Percentiles rank a stretch among this genome's conserved stretches.
Conservation (phyloP, 2,888 invertebrate genomes). For the Thecophora atra region DNA sequence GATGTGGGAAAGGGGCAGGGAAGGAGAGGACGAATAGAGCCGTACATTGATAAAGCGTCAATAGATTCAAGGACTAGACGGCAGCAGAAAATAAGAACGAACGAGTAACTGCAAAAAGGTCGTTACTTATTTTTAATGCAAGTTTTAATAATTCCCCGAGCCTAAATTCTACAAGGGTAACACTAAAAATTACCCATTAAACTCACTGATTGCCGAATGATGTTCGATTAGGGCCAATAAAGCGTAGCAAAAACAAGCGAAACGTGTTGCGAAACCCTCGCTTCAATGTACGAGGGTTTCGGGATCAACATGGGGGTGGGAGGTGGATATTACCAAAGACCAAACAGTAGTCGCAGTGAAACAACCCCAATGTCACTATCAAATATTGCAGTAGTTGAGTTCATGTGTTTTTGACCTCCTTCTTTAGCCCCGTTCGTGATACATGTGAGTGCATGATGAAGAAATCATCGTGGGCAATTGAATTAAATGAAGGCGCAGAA, state of each 20-base stretch:
- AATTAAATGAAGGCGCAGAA: not conserved
- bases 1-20: not conserved
- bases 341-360: slow-evolving; percentile 43
- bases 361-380: slow-evolving; percentile 48
- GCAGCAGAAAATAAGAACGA: not conserved
- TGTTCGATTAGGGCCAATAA: slow-evolving; percentile 44
- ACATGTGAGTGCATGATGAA: not conserved
- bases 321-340: not conserved
- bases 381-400: slow-evolving; percentile 22
- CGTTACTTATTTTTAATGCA: too few relatives aligned
- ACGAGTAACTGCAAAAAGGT: not conserved
- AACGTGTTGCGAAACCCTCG: not conserved
- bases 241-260: not conserved
- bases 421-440: not conserved
- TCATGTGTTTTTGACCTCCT: not conserved
- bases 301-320: not conserved
- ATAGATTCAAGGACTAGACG: not conserved
- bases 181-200: not conserved
- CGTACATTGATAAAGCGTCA: not conserved
- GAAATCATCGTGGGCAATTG: not conserved
- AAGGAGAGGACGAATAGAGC: not conserved
- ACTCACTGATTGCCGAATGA: slow-evolving; percentile 44
- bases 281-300: too few relatives aligned
- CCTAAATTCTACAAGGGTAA: not conserved
- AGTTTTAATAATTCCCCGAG: too few relatives aligned